Evolutionary conservation across 2,888 invertebrate species (phyloP).

Genomic region (Palloptera scutellata): DNA sequence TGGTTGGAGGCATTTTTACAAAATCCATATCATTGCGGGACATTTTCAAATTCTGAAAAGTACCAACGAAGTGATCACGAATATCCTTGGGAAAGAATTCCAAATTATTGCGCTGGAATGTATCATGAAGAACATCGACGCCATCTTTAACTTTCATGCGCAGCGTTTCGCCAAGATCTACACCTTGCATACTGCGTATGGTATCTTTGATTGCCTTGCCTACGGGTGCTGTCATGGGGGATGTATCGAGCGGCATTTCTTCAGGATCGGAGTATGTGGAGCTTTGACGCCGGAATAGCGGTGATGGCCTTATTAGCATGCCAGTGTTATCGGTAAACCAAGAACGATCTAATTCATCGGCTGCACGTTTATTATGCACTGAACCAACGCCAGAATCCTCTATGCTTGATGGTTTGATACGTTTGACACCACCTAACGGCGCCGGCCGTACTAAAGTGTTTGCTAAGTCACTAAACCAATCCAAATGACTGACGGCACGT

Average conservation of each 20-base stretch:
- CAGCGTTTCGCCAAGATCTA: conserved; percentile 23
- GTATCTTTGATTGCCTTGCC: conserved; percentile 28
- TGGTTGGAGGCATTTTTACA: background rate
- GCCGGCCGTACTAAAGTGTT: conserved; percentile 55
- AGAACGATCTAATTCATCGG: conserved; percentile 31
- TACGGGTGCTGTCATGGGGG: conserved; percentile 3
- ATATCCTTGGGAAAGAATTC: conserved; percentile 25
- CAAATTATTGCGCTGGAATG: conserved; percentile 12
- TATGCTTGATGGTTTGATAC: background rate
- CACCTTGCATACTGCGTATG: conserved; percentile 26
- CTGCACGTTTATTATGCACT: conserved; percentile 26
- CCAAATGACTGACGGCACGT: conserved; percentile 51
- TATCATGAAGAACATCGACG: conserved; percentile 22
- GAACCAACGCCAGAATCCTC: conserved; percentile 15
- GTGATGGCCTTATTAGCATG: conserved; percentile 37
- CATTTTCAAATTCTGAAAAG: conserved; percentile 6
- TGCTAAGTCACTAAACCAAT: conserved; percentile 58
- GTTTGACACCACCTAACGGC: conserved; percentile 43
- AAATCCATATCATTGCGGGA: background rate
- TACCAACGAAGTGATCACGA: conserved; percentile 23
- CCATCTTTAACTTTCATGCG: conserved; percentile 30
- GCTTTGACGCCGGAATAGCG: conserved; percentile 34
- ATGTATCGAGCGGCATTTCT: background rate
- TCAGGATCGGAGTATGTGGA: background rate
- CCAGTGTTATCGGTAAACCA: conserved; percentile 39